Evolutionary conservation across 2,797 vertebrate genomes (phyloP).

Genomic region (Ceryle rudis): DNA sequence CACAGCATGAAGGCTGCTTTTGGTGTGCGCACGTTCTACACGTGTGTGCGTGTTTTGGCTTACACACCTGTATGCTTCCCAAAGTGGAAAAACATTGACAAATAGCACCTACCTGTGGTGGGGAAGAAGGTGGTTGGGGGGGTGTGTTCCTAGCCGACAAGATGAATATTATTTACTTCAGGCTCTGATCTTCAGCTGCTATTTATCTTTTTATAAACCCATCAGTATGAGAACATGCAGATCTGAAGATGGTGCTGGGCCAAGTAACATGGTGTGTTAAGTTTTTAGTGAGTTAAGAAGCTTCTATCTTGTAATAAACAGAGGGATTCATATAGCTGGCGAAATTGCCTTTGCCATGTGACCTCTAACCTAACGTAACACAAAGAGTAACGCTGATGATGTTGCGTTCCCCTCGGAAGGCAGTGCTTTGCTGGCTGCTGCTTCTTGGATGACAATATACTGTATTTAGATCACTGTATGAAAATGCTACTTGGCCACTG

Average conservation of each 20-base stretch:
- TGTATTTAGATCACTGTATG: constrained; percentile 52
- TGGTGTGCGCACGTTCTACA: not conserved
- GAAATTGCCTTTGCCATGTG: not conserved
- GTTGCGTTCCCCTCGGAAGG: constrained; percentile 20
- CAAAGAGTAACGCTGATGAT: not conserved
- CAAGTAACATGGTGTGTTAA: constrained; percentile 33
- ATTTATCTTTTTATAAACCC: constrained; percentile 47
- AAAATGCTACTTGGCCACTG: constrained; percentile 51
- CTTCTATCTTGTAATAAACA: constrained; percentile 58
- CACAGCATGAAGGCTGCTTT: constrained; percentile 28
- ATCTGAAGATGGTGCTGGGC: constrained; percentile 70
- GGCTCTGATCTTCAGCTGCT: constrained; percentile 67
- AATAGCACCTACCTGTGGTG: not conserved
- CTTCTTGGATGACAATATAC: constrained; percentile 58
- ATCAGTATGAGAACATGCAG: constrained; percentile 29
- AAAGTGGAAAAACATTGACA: not conserved
- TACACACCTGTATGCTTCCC: constrained; percentile 13
- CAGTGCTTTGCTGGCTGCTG: constrained; percentile 66
- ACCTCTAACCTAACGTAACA: not conserved
- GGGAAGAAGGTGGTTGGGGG: not conserved
- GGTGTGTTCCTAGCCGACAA: not conserved
- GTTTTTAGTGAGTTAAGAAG: constrained; percentile 51
- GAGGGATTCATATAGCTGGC: constrained; percentile 14
- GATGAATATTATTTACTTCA: not conserved
- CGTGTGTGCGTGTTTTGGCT: not conserved